Conservation (phyloP, 2,797 vertebrate genomes). For the Acridotheres tristis region DNA sequence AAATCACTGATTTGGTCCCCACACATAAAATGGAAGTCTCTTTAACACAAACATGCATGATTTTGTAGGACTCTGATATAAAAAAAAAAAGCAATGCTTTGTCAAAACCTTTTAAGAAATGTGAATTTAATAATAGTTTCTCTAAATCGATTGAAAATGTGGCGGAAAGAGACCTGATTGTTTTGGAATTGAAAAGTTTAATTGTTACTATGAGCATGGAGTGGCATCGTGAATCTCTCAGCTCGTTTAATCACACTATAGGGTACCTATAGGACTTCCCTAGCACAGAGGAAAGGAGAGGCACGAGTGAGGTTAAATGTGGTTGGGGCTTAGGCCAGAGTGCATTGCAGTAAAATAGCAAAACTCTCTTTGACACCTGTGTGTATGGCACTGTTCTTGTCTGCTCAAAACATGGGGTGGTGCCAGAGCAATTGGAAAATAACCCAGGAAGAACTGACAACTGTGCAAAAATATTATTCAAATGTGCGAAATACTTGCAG, state of each 20-base stretch:
- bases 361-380: neutral
- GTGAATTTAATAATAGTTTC: neutral
- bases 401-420: neutral
- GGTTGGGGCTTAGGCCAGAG: neutral
- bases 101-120: slow-evolving; percentile 32
- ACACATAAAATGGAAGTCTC: neutral
- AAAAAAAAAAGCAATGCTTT: slow-evolving; percentile 50
- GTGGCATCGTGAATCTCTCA: neutral
- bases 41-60: neutral
- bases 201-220: neutral
- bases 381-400: neutral
- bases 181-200: neutral
- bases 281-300: neutral
- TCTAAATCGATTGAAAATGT: neutral
- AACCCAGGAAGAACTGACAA: neutral
- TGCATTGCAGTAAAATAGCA: neutral
- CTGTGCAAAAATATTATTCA: neutral
- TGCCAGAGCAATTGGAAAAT: neutral
- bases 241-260: neutral
- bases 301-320: neutral
- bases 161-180: neutral
- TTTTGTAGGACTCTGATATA: neutral
- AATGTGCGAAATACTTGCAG: neutral
- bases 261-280: neutral
- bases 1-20: slow-evolving; percentile 28